phyloP scores from a whole-genome alignment of 2,888 invertebrate genomes.

The Eurytoma adleriae region DNA sequence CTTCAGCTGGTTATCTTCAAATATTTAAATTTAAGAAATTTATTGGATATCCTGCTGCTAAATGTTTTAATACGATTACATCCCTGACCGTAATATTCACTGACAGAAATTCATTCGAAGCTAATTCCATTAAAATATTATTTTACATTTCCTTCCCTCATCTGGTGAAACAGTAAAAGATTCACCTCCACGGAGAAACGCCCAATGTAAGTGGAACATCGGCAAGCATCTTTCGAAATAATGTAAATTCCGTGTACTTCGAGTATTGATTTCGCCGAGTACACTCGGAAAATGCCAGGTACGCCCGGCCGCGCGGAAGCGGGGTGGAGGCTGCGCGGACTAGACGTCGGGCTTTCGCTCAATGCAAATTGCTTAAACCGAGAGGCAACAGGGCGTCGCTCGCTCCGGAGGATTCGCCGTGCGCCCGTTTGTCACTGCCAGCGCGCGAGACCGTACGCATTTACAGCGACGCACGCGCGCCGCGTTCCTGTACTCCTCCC shows the following conservation, averaged over 20 bases:
- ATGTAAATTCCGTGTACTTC: slow-evolving; percentile 11
- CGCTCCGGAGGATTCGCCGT: slow-evolving; percentile 56
- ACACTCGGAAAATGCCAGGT: neutral
- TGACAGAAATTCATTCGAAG: too few relatives aligned
- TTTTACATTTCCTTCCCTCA: neutral
- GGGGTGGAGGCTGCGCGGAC: slow-evolving; percentile 5
- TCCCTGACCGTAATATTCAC: neutral
- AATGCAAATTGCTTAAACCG: slow-evolving; percentile 61
- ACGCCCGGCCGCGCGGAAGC: slow-evolving; percentile 16
- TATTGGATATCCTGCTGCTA: slow-evolving; percentile 4
- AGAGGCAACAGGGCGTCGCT: slow-evolving; percentile 57
- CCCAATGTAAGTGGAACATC: neutral
- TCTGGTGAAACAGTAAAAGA: too few relatives aligned
- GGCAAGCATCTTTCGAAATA: neutral
- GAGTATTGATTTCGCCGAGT: slow-evolving; percentile 10
- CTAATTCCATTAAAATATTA: neutral
- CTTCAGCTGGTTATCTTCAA: neutral
- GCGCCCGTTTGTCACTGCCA: slow-evolving; percentile 61
- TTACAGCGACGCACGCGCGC: slow-evolving; percentile 22
- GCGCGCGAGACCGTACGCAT: slow-evolving; percentile 41
- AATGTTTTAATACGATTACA: neutral
- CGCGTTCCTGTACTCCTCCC: neutral
- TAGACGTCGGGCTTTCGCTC: slow-evolving; percentile 49
- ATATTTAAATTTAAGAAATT: neutral
- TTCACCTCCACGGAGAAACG: neutral